phyloP scores from a whole-genome alignment of 2,888 invertebrate species.

The Keiferia lycopersicella region DNA sequence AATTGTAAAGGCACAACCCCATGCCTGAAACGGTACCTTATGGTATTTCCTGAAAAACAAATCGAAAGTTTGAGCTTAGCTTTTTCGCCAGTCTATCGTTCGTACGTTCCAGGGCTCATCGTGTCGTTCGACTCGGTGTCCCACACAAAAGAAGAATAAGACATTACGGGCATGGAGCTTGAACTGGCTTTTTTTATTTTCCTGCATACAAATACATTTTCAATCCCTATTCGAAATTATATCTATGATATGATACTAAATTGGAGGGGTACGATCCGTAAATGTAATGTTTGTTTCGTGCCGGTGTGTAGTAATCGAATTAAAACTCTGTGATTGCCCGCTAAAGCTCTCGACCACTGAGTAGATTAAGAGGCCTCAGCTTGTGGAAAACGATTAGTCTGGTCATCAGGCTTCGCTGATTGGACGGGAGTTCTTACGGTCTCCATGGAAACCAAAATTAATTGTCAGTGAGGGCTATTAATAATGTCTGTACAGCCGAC shows the following conservation, averaged over 20 bases:
- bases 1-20: too few species aligned
- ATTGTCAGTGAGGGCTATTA: conserved; percentile 5
- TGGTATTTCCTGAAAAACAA: too few species aligned
- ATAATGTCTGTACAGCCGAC: conserved; percentile 4
- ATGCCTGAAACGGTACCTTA: too few species aligned
- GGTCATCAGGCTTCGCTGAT: conserved; percentile 21
- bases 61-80: too few species aligned
- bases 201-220: neutral
- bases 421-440: conserved; percentile 6
- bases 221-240: neutral
- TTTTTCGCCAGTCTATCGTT: too few species aligned
- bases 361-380: conserved; percentile 22
- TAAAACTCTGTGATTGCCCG: conserved; percentile 21
- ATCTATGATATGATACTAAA: neutral
- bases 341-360: conserved; percentile 18
- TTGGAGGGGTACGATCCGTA: neutral
- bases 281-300: neutral
- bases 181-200: too few species aligned
- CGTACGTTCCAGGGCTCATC: too few species aligned
- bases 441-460: conserved; percentile 13
- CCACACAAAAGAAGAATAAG: too few species aligned
- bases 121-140: too few species aligned
- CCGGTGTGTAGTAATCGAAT: neutral
- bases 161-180: too few species aligned
- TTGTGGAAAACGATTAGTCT: conserved; percentile 21